Evolutionary conservation across 2,888 invertebrate genomes (phyloP), one percentile per base, ranked within the genome.

Genomic region (Tenthredo livida): DNA sequence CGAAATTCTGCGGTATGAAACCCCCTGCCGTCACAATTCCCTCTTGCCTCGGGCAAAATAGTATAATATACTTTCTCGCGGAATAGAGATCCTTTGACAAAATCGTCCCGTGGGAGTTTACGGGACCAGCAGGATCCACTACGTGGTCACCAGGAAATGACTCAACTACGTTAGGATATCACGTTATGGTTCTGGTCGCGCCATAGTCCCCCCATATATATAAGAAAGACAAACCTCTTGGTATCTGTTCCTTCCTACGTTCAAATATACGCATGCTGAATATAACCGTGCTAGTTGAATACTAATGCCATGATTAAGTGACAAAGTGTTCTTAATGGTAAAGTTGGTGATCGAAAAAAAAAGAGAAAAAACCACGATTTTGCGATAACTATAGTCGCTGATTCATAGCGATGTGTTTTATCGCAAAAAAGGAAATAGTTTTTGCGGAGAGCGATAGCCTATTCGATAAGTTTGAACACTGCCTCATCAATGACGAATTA

Each of bases 71-170:
- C 91, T 91, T 92, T 89, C 91, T 90, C 91, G 89, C 91, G 89
- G 93, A 92, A 93, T 93, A 93, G 92, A 93, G 93, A 93, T 93
- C 92, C 93, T 93, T 93, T 93, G 93, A 93, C 93, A 93, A 93
- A 93, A 93, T 92, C 90, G 90, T 93, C 93, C 91, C 93, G 86
- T 88, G 92, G 91, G 93, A 93, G 87, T 87, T 89, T 90, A 29
- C 29, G 83, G 83, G 70, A 83, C 83, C 89, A 91, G 91, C 89
- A 90, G 91, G 92, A 92, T 90, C 86, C 89, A 86, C 89, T 91
- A 89, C 89, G 90, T 89, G 91, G 90, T 90, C 91, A 91, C 91
- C 91, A 93, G 93, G 93, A 93, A 93, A 93, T 93, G 90, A 92
- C 92, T 90, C 92, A 92, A 93, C 91, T 87, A 89, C 91, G 92